A percentile compares a stretch with the other conserved stretches of the same genome.
These are phyloP conservation scores for Paragorgia papillata DNA, from an alignment of 92 coral and sea anemone species.

Conservation along the genomic window DNA sequence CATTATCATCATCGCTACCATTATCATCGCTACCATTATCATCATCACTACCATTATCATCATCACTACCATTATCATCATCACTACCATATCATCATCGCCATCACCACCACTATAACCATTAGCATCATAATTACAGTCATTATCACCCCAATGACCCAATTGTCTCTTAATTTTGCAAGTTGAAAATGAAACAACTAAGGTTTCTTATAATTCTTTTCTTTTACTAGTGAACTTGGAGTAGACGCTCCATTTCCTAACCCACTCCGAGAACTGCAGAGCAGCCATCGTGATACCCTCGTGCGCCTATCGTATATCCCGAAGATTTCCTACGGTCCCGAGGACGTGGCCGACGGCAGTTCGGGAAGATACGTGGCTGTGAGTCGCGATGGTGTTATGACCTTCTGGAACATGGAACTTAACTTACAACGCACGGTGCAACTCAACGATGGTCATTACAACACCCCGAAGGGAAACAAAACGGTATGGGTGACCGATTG, in stretches of 20 bases:
- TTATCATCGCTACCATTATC: too few species aligned
- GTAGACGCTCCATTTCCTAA: constrained; percentile 41
- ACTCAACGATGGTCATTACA: constrained; percentile 31
- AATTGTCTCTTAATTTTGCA: too few species aligned
- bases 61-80: too few species aligned
- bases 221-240: constrained; percentile 30
- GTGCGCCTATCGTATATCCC: constrained; percentile 88
- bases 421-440: constrained; percentile 70
- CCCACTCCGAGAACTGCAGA: constrained; percentile 46
- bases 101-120: too few species aligned
- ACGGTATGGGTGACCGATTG: constrained; percentile 97
- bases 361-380: constrained; percentile 93
- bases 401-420: constrained; percentile 95
- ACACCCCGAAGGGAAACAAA: constrained; percentile 60
- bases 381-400: constrained; percentile 89
- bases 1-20: too few species aligned
- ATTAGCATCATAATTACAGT: too few species aligned
- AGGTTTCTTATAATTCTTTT: not conserved
- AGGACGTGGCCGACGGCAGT: constrained; percentile 84
- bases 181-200: too few species aligned
- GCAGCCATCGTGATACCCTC: constrained; percentile 90
- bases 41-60: too few species aligned
- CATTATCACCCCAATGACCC: too few species aligned
- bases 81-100: too few species aligned
- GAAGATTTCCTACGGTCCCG: constrained; percentile 88